Conservation (phyloP, 1,140 invertebrate species). For the Eubasilissa regina region DNA sequence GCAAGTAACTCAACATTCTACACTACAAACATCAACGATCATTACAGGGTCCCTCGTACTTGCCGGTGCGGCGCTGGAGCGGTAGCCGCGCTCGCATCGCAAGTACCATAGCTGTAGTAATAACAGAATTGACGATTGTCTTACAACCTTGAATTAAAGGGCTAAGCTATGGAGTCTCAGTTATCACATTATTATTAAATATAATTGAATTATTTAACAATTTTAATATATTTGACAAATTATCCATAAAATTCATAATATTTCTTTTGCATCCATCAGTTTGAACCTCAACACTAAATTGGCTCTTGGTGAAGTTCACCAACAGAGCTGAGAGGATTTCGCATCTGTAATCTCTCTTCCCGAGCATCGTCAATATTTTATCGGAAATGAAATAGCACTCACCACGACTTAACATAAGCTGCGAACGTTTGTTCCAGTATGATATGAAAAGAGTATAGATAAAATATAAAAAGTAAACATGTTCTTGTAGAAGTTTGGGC, state of each 20-base stretch:
- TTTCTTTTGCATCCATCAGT: slow-evolving; percentile 26
- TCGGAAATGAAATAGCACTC: slow-evolving; percentile 25
- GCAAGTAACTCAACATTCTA: slow-evolving; percentile 1
- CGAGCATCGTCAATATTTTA: not conserved
- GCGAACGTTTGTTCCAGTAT: slow-evolving; percentile 23
- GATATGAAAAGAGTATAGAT: slow-evolving; percentile 51
- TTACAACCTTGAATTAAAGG: slow-evolving; percentile 40
- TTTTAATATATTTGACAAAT: slow-evolving; percentile 58
- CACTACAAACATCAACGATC: not conserved
- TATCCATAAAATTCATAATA: slow-evolving; percentile 51
- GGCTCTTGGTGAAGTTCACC: not conserved
- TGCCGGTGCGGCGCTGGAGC: not conserved
- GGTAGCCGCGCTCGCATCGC: not conserved
- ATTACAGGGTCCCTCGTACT: not conserved
- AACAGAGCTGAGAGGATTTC: too few species aligned
- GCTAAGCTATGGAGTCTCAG: slow-evolving; percentile 50
- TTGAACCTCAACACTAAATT: not conserved
- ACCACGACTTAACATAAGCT: slow-evolving; percentile 27
- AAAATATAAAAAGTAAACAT: slow-evolving; percentile 54
- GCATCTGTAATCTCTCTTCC: not conserved
- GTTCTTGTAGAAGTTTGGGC: slow-evolving; percentile 41
- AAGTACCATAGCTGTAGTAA: not conserved
- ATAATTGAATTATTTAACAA: slow-evolving; percentile 59
- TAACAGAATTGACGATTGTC: slow-evolving; percentile 36
- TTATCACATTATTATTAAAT: slow-evolving; percentile 57